Evolutionary conservation across 2,113 vertebrate species (phyloP).

Genomic region (Proterorhinus semilunaris): DNA sequence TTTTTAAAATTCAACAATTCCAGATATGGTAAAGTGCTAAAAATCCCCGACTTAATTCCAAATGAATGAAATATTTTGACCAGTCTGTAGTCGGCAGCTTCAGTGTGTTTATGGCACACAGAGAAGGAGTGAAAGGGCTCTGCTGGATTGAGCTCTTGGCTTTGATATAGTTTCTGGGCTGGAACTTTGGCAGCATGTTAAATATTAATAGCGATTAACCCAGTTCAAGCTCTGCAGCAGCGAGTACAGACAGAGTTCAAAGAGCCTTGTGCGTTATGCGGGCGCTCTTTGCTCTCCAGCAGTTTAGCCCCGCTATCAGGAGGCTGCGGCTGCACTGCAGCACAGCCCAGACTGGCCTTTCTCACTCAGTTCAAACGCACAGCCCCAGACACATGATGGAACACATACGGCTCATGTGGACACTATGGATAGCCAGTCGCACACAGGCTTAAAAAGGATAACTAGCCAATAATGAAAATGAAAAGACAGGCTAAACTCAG

Average conservation of each 20-base stretch:
- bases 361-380: slow-evolving; percentile 60
- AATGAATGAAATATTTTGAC: slow-evolving; percentile 53
- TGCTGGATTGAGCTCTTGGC: slow-evolving; percentile 73
- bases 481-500: slow-evolving; percentile 58
- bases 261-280: slow-evolving; percentile 74
- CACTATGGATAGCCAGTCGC: slow-evolving; percentile 51
- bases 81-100: slow-evolving; percentile 52
- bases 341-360: slow-evolving; percentile 60
- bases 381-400: slow-evolving; percentile 35
- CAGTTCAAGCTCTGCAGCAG: slow-evolving; percentile 79
- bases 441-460: slow-evolving; percentile 64
- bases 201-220: slow-evolving; percentile 84
- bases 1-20: not conserved
- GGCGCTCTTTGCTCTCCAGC: slow-evolving; percentile 73
- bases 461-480: slow-evolving; percentile 70
- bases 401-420: slow-evolving; percentile 63
- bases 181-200: slow-evolving; percentile 78
- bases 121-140: slow-evolving; percentile 60
- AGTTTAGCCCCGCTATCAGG: slow-evolving; percentile 74
- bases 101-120: slow-evolving; percentile 63
- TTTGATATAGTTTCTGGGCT: slow-evolving; percentile 81
- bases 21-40: slow-evolving; percentile 27
- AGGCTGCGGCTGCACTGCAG: slow-evolving; percentile 69
- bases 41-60: slow-evolving; percentile 37
- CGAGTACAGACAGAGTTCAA: slow-evolving; percentile 79